A percentile compares a stretch with the other conserved stretches of the same genome.
These are phyloP conservation scores for Theonella swinhoei DNA, from an alignment of 37 sponge, comb jelly and placozoan genomes.

Conservation along the genomic window DNA sequence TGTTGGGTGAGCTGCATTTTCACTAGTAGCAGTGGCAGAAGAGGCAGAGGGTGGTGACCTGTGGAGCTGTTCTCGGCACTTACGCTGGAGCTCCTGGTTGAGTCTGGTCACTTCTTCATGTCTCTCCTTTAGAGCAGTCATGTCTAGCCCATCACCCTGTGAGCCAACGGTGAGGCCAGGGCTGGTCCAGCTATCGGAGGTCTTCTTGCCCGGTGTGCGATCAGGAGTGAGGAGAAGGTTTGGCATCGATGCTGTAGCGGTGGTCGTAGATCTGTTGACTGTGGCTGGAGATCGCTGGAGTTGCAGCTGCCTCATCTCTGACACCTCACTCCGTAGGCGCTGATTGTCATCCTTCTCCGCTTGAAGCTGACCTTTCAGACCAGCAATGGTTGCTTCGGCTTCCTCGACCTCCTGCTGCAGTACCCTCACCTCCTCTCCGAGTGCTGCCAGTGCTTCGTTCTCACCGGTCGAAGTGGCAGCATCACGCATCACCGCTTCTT, in stretches of 20 bases:
- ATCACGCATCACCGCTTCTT: conserved; percentile 23
- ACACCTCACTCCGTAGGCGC: conserved; percentile 28
- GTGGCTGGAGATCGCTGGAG: background rate
- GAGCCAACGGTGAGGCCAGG: background rate
- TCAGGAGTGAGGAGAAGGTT: conserved; percentile 28
- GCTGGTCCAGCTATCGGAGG: conserved; percentile 58
- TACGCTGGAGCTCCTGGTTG: conserved; percentile 60
- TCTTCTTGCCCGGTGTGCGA: background rate
- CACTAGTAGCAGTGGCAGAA: too few relatives aligned
- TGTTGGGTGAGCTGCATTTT: background rate
- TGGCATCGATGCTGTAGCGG: conserved; percentile 38
- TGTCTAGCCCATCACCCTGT: conserved; percentile 14
- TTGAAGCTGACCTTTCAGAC: conserved; percentile 30
- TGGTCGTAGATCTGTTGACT: background rate
- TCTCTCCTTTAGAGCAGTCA: conserved; percentile 51
- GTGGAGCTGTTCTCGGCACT: conserved; percentile 47
- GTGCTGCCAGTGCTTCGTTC: background rate
- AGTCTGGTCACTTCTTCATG: conserved; percentile 65
- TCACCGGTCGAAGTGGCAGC: conserved; percentile 14
- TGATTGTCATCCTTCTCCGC: conserved; percentile 27
- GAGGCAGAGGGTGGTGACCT: conserved; percentile 14
- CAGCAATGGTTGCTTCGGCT: conserved; percentile 27
- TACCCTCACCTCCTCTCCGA: conserved; percentile 12
- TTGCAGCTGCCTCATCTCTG: background rate
- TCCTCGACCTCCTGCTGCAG: conserved; percentile 32